Evolutionary conservation across 2,797 vertebrate genomes (phyloP), one percentile per base, ranked within the genome.

Genomic region (Ictinia mississippiensis): DNA sequence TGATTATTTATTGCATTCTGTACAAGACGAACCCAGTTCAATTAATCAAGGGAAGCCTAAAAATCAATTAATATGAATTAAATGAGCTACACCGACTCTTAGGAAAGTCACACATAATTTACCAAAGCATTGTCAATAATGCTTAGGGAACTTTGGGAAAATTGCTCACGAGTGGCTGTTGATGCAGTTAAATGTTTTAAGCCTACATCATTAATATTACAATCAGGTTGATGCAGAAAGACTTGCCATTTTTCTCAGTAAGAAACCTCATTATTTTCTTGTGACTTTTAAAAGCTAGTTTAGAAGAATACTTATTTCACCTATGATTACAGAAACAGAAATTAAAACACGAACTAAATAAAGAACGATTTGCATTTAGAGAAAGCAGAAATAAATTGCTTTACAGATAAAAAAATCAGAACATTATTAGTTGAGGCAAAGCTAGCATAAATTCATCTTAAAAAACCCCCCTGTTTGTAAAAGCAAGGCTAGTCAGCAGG

Each of bases 11-110:
- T 99, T 98, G 98, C 98, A 96, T 95, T 97, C 96, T 97, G 97
- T 98, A 98, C 98, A 98, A 98, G 98, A 98, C 70, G 83, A 98
- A 98, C 97, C 93, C 95, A 96, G 96, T 98, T 98, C 98, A 98
- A 99, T 99, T 99, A 99, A 99, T 99, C 99, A 99, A 96, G 97
- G 95, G 97, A 97, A 98, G 98, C 98, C 97, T 98, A 98, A 98
- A 98, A 97, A 99, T 99, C 99, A 99, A 99, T 99, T 99, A 99
- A 99, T 98, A 98, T 98, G 98, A 99, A 99, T 99, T 99, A 99
- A 99, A 99, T 99, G 98, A 99, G 98, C 98, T 98, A 98, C 98
- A 98, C 98, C 98, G 98, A 98, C 97, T 98, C 98, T 97, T 98
- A 98, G 98, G 98, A 99, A 99, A 99, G 98, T 98, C 98, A 98